Evolutionary conservation across 2,113 vertebrate genomes (phyloP), one percentile per base, ranked within the genome.

Genomic region (Triplophysa dalaica): DNA sequence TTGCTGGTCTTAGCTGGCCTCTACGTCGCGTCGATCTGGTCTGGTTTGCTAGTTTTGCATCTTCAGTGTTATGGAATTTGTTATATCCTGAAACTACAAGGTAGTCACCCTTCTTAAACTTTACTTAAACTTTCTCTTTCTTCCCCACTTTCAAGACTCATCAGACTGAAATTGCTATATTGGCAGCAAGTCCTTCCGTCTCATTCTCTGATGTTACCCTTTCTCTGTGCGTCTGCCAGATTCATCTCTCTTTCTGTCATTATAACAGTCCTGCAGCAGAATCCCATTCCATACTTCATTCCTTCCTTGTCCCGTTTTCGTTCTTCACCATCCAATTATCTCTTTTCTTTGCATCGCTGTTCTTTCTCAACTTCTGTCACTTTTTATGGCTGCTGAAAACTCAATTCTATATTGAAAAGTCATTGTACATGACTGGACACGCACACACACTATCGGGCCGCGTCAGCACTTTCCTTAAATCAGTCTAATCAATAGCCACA

Each of bases 301-400:
- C 41, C 21, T 63, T 74, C 22, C 22, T 38, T 70, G 48, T 50
- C 73, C 60, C 38, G 65, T 77, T 52, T 74, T 66, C 54, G n/a
- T 22, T 58, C 63, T 8, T 74, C 14, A 78, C 64, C 64, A 81
- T 72, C 56, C 22, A 65, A 69, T 81, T 75, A 75, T 74, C 79
- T 26, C 52, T 63, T 80, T 61, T 60, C 50, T 29, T 41, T 77
- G 66, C 45, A 48, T 22, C 17, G 2, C 67, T 19, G 61, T 77
- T 73, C 22, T 43, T n/a, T 58, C 14, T 81, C 65, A 0, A 16
- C 19, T 26, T 60, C n/a, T 60, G 5, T 54, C 17, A 19, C 41
- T 21, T 70, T 14, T n/a, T 48, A 70, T 66, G 50, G 0, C 1
- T n/a, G 69, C 45, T 48, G 48, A 38, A 74, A 58, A 75, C 56